These are phyloP conservation scores for Oryzias celebensis DNA, from an alignment of 2,113 vertebrate genomes.

Conservation along the genomic window DNA sequence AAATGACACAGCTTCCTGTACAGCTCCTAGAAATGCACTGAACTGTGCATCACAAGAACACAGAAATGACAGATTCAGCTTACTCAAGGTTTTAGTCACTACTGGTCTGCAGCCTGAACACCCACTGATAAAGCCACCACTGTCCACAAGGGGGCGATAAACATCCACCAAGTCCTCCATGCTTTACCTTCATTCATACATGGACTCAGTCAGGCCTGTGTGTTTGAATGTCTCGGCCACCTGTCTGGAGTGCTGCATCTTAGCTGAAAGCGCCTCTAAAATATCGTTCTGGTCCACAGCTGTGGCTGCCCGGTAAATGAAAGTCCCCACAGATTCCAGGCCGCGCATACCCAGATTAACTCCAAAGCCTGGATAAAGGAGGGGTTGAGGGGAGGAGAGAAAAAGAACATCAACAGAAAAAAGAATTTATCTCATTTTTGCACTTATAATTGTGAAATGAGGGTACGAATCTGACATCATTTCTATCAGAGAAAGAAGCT, in stretches of 20 bases:
- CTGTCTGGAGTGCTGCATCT: conserved; percentile 79
- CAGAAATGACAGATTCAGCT: conserved; percentile 10
- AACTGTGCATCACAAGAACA: conserved; percentile 17
- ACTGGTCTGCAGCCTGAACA: neutral
- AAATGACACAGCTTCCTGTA: too few species aligned
- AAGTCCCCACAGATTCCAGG: conserved; percentile 78
- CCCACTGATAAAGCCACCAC: conserved; percentile 1
- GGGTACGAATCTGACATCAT: too few species aligned
- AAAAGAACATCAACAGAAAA: neutral
- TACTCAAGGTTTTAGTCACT: conserved; percentile 1
- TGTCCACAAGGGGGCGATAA: conserved; percentile 39
- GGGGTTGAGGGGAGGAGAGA: neutral
- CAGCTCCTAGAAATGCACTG: neutral
- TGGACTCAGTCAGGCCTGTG: conserved; percentile 68
- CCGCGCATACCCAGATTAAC: conserved; percentile 81
- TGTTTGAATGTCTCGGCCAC: conserved; percentile 78
- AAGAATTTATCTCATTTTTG: neutral
- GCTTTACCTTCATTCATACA: conserved; percentile 70
- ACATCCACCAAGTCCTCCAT: neutral
- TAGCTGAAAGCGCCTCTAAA: conserved; percentile 75
- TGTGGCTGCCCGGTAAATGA: conserved; percentile 77
- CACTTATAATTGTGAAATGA: neutral
- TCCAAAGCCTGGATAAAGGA: conserved; percentile 70
- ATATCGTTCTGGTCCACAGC: conserved; percentile 79
- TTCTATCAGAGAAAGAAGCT: too few species aligned